Evolutionary conservation across 2,797 vertebrate genomes (phyloP).

Genomic region (Enteromius paludinosus): DNA sequence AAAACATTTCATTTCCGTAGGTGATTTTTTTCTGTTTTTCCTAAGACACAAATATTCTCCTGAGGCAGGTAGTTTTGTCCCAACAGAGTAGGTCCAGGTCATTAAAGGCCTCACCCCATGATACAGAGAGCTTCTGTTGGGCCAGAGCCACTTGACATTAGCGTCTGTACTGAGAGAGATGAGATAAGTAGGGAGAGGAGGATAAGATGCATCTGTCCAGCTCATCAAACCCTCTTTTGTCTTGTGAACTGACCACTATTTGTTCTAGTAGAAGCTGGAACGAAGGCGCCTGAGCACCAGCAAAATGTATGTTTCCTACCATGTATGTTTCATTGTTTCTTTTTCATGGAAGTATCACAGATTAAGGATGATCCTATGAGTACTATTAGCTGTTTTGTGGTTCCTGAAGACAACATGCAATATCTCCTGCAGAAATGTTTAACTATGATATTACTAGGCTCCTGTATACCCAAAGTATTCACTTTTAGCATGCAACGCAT

Average conservation of each 20-base stretch:
- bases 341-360: not conserved
- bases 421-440: too few species aligned
- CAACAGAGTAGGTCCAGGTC: not conserved
- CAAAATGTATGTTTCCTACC: constrained; percentile 44
- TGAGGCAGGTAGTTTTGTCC: not conserved
- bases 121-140: not conserved
- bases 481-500: not conserved
- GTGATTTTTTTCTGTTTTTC: not conserved
- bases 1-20: not conserved
- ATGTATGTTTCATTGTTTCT: constrained; percentile 21
- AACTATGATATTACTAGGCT: not conserved
- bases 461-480: not conserved
- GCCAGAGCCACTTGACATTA: constrained; percentile 47
- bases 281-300: constrained; percentile 38
- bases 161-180: constrained; percentile 46
- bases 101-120: not conserved
- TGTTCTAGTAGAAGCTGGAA: constrained; percentile 53
- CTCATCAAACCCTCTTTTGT: constrained; percentile 63
- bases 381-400: not conserved
- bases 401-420: too few species aligned
- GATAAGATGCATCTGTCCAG: constrained; percentile 54
- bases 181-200: constrained; percentile 56
- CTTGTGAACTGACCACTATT: constrained; percentile 60
- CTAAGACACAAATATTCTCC: not conserved
- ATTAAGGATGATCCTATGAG: not conserved